Evolutionary conservation across 1,140 invertebrate species (phyloP).

Genomic region (Piezodorus guildinii): DNA sequence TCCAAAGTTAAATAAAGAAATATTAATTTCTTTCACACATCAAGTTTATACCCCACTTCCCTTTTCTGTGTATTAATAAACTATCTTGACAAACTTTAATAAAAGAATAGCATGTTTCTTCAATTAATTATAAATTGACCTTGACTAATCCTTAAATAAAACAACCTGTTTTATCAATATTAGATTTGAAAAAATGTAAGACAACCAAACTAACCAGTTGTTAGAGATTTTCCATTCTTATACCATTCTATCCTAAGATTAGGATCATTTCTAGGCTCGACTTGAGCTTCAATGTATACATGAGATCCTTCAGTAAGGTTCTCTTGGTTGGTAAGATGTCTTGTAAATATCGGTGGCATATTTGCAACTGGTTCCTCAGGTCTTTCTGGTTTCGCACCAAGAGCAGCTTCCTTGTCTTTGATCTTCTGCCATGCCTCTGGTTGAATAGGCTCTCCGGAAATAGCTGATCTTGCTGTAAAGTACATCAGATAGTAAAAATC

Average conservation of each 20-base stretch:
- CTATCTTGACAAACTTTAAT: too few species aligned
- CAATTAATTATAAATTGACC: too few species aligned
- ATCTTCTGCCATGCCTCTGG: constrained; percentile 84
- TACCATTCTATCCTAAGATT: constrained; percentile 84
- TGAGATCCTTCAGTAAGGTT: constrained; percentile 79
- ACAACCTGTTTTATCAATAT: too few species aligned
- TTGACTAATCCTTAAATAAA: too few species aligned
- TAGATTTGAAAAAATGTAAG: too few species aligned
- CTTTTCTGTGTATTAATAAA: too few species aligned
- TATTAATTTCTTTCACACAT: too few species aligned
- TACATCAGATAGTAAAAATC: neutral
- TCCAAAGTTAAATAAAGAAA: too few species aligned
- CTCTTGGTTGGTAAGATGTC: constrained; percentile 75
- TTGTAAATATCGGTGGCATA: constrained; percentile 82
- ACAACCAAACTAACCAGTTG: constrained; percentile 44
- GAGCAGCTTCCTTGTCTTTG: constrained; percentile 74
- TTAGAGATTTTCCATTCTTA: constrained; percentile 77
- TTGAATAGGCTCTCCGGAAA: constrained; percentile 66
- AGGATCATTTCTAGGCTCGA: constrained; percentile 88
- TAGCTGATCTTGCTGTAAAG: constrained; percentile 51
- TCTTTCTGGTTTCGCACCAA: constrained; percentile 75
- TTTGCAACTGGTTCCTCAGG: constrained; percentile 68
- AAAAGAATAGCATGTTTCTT: too few species aligned
- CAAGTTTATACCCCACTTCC: too few species aligned
- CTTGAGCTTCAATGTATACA: constrained; percentile 82